Evolutionary conservation across 2,113 vertebrate genomes (phyloP), one percentile per base, ranked within the genome.

Genomic region (Acanthisitta chloris): DNA sequence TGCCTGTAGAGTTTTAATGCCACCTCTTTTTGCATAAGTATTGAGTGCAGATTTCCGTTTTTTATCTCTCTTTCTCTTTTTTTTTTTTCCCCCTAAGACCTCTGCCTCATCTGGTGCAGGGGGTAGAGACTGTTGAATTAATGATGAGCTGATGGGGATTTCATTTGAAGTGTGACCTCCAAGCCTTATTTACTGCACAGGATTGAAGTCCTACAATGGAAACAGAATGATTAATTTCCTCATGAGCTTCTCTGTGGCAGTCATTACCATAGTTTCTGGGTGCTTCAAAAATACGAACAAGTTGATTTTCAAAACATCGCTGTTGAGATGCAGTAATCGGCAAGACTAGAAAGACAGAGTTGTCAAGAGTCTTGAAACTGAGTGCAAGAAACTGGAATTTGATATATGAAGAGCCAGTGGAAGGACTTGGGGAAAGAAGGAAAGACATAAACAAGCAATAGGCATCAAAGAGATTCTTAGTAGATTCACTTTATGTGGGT

Each of bases 211-310:
- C 78, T 72, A 28, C 66, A 66, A 23, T 70, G 49, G 66, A 34
- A 88, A 55, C 14, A 43, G 51, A 83, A 54, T 70, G 34, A 88
- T 80, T 77, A 46, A 88, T 96, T 95, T 93, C 88, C 67, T 70
- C 33, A 31, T 24, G 59, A 83, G 29, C 46, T 58, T 83, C 80
- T 93, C 86, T 40, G 54, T 88, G 49, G 58, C 67, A 51, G 54
- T 43, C 80, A 90, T 95, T 88, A 49, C 71, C 45, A 12, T 82
- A 71, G 64, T 81, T 88, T 92, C 94, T 86, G 76, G 49, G 69
- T 61, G 34, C 90, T 92, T 92, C 64, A 86, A 65, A 95, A 90
- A 66, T 82, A 26, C 54, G 67, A 76, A 73, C 11, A 84, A 77
- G 76, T 77, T 86, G 78, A 62, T 73, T 90, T 72, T 73, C 81